phyloP scores from a whole-genome alignment of 2,113 vertebrate genomes.

The Rhynchomys soricoides region DNA sequence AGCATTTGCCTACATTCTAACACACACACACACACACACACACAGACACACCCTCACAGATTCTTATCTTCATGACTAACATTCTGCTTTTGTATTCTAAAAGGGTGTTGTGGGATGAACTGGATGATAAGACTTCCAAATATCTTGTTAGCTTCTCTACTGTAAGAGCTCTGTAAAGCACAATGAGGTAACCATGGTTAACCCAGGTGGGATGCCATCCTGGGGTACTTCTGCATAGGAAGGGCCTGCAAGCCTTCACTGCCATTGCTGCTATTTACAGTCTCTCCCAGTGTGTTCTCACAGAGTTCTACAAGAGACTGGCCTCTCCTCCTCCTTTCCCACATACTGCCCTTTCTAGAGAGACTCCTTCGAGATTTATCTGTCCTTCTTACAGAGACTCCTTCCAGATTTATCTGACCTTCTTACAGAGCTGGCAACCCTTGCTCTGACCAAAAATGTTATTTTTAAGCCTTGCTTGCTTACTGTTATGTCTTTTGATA shows the following conservation, averaged over 20 bases:
- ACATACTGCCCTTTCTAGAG: slow-evolving; percentile 55
- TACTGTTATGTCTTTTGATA: slow-evolving; percentile 71
- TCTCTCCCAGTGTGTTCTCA: background rate
- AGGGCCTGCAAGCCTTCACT: background rate
- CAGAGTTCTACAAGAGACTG: background rate
- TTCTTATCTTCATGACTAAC: background rate
- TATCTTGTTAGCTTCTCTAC: background rate
- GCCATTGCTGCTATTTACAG: background rate
- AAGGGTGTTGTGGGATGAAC: background rate
- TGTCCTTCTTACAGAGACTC: slow-evolving; percentile 52
- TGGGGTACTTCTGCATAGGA: background rate
- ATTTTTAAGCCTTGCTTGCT: slow-evolving; percentile 76
- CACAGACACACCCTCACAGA: background rate
- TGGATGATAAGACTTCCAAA: background rate
- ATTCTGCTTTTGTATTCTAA: background rate
- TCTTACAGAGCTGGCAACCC: slow-evolving; percentile 27
- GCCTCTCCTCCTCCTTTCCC: background rate
- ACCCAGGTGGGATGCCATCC: background rate
- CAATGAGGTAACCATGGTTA: fast-evolving
- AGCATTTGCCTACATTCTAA: background rate
- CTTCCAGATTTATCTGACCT: slow-evolving; percentile 62
- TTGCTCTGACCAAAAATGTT: slow-evolving; percentile 62
- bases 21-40: background rate
- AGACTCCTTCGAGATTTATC: slow-evolving; percentile 66
- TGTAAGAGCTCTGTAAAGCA: fast-evolving